Percentiles rank a stretch among this genome's conserved stretches.
Conservation (phyloP, 2,113 vertebrate genomes). For the Cheirogaleus medius region DNA sequence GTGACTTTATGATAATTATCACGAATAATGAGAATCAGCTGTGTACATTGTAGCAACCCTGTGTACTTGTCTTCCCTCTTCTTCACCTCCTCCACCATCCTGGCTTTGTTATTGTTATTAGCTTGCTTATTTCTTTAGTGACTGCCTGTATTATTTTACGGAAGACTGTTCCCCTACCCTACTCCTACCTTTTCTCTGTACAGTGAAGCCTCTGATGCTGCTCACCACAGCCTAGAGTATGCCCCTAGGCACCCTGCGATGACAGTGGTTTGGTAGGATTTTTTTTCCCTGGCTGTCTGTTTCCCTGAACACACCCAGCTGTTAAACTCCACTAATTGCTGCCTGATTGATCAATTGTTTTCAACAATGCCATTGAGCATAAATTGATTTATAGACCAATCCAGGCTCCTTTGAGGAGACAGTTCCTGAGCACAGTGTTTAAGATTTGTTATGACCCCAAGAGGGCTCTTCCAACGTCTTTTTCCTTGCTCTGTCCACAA, state of each 20-base stretch:
- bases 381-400: background rate
- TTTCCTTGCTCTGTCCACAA: background rate
- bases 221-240: background rate
- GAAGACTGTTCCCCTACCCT: background rate
- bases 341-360: background rate
- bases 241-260: background rate
- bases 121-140: background rate
- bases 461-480: background rate
- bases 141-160: background rate
- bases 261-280: background rate
- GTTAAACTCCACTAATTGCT: background rate
- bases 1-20: background rate
- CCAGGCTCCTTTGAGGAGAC: background rate
- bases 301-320: background rate
- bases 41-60: background rate
- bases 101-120: background rate
- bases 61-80: background rate
- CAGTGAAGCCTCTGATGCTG: background rate
- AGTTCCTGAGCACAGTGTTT: background rate
- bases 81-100: too few relatives aligned
- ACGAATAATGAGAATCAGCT: background rate
- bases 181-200: background rate
- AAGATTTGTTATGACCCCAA: background rate
- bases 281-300: background rate
- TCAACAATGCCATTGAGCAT: background rate